Evolutionary conservation across 2,113 vertebrate species (phyloP).

Genomic region (Typhlomys cinereus): DNA sequence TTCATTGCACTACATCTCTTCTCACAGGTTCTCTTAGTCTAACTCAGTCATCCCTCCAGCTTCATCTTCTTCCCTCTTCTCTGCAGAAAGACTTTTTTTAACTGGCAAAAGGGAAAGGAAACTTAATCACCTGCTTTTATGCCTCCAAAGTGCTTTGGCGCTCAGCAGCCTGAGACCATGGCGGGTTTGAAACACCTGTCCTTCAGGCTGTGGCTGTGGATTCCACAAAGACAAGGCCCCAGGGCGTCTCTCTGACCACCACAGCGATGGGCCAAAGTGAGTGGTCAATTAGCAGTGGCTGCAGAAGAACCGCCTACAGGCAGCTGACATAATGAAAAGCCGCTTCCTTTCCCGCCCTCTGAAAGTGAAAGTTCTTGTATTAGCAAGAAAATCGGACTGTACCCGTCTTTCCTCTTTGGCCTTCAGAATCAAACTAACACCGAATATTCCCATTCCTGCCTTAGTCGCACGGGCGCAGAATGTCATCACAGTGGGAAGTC

Average conservation of each 20-base stretch:
- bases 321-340: background rate
- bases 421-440: background rate
- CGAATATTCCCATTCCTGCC: background rate
- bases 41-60: background rate
- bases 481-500: background rate
- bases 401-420: constrained; percentile 14
- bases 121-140: background rate
- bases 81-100: background rate
- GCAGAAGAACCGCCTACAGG: background rate
- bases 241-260: background rate
- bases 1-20: background rate
- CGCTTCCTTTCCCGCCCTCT: background rate
- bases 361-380: background rate
- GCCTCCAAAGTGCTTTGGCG: background rate
- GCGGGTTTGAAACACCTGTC: background rate
- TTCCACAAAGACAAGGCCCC: background rate
- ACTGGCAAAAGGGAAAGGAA: background rate
- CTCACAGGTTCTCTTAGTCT: background rate
- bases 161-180: background rate
- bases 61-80: background rate
- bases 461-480: background rate
- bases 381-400: background rate
- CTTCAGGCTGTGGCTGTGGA: background rate
- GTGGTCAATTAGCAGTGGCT: background rate
- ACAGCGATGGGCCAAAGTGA: background rate